Evolutionary conservation across 2,888 invertebrate genomes (phyloP), one percentile per base, ranked within the genome.

Genomic region (Troides helena): DNA sequence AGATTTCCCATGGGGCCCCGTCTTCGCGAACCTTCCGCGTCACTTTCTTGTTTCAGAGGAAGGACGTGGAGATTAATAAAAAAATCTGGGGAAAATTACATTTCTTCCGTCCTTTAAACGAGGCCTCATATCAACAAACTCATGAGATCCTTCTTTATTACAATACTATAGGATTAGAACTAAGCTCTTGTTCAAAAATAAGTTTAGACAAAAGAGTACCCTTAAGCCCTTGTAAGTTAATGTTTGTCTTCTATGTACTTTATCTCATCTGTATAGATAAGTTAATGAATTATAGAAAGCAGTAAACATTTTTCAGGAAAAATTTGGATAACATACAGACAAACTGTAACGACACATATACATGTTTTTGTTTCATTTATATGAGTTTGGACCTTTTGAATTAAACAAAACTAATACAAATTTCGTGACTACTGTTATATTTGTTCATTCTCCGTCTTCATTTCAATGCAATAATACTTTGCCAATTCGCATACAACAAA

Each of bases 1-100:
- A 89, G 86, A 91, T 91, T 91, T 91, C 91, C 89, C 90, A 72
- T 70, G 89, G 81, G 90, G 79, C 75, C 62, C 74, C 74, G 59
- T 46, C 73, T 76, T 73, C 74, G 78, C 72, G 73, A 84, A 81
- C 82, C 79, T 77, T 79, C 80, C 82, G 80, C 84, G 81, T 85
- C 86, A 85, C 81, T 85, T 81, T 82, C 84, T 83, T 84, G 83
- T 86, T 85, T 83, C 81, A 80, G 77, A 75, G 76, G 76, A 80
- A 78, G 81, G 83, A 86, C 85, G 85, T 85, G 84, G 84, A 86
- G 84, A 87, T 86, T 85, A 83, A 77, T 79, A 82, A 70, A 67
- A 57, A 67, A 67, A 67, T 67, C 64, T 62, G 57, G 57, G 7
- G 60, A 70, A 70, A 70, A 83, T 81, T 79, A 74, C 76, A 76